A percentile compares a stretch with the other conserved stretches of the same genome.
These are phyloP conservation scores for Ophioderma brevispina DNA, from an alignment of 35 echinoderm and acorn worm genomes.

Conservation along the genomic window DNA sequence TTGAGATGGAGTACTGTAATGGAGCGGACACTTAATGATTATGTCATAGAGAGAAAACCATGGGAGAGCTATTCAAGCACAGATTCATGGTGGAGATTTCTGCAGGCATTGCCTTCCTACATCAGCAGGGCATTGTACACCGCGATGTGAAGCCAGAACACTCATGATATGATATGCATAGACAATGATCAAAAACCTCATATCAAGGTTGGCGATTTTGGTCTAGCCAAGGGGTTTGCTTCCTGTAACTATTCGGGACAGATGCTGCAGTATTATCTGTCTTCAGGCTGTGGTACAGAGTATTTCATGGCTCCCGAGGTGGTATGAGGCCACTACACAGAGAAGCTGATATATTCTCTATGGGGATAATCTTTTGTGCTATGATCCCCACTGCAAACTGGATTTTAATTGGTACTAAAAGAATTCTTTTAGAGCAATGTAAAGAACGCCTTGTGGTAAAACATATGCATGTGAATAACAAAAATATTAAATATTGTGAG, in stretches of 20 bases:
- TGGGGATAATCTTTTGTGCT: not conserved
- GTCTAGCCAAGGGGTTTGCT: not conserved
- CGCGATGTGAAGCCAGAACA: not conserved
- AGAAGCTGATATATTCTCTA: not conserved
- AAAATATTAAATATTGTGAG: too few species aligned
- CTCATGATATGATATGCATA: not conserved
- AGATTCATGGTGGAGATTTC: not conserved
- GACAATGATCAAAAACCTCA: not conserved
- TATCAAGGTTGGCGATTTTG: not conserved
- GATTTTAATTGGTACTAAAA: too few species aligned
- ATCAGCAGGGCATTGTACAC: not conserved
- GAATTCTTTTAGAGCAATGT: too few species aligned
- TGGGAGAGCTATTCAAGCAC: not conserved
- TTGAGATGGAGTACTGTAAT: not conserved
- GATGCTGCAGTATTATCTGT: not conserved
- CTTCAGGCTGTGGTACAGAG: not conserved
- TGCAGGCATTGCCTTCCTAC: not conserved
- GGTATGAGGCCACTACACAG: not conserved
- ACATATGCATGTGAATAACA: too few species aligned
- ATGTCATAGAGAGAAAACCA: not conserved
- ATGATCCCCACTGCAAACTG: not conserved
- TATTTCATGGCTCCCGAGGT: not conserved
- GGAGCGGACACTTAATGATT: not conserved
- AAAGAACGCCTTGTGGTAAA: too few species aligned
- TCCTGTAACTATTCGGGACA: not conserved